These are phyloP conservation scores for Rhopalosiphum padi DNA, from an alignment of 1,140 invertebrate genomes.

Conservation along the genomic window DNA sequence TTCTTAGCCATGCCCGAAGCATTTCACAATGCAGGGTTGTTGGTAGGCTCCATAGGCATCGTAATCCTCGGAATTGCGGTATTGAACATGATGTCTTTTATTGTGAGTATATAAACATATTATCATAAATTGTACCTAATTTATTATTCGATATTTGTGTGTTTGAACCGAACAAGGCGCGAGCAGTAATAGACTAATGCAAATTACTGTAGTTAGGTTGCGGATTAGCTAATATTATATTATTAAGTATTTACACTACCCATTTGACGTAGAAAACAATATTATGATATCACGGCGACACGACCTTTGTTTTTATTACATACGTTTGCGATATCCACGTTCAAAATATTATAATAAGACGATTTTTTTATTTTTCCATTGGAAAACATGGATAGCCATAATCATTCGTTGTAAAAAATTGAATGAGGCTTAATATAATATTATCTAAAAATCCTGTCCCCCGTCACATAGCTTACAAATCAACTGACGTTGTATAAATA, in stretches of 20 bases:
- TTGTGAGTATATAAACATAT: slow-evolving; percentile 68
- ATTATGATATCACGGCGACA: neutral
- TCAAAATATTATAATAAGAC: neutral
- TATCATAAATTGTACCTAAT: neutral
- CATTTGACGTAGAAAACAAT: neutral
- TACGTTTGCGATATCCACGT: neutral
- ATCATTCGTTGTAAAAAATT: neutral
- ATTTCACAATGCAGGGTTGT: slow-evolving; percentile 79
- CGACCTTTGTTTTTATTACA: neutral
- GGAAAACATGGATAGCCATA: neutral
- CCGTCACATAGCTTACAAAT: too few species aligned
- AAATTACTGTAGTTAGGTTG: neutral
- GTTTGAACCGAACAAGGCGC: neutral
- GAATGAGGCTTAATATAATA: neutral
- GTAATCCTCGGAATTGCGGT: slow-evolving; percentile 77
- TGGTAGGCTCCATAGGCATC: slow-evolving; percentile 75
- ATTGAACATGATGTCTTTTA: slow-evolving; percentile 79
- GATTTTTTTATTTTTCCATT: neutral
- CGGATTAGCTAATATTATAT: neutral
- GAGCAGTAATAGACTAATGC: too few species aligned
- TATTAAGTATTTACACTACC: neutral
- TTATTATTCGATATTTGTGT: neutral
- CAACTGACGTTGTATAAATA: too few species aligned
- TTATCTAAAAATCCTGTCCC: neutral
- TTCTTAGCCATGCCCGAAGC: slow-evolving; percentile 88